Conservation (phyloP, 2,113 vertebrate species). For the Chaetodon auriga region DNA sequence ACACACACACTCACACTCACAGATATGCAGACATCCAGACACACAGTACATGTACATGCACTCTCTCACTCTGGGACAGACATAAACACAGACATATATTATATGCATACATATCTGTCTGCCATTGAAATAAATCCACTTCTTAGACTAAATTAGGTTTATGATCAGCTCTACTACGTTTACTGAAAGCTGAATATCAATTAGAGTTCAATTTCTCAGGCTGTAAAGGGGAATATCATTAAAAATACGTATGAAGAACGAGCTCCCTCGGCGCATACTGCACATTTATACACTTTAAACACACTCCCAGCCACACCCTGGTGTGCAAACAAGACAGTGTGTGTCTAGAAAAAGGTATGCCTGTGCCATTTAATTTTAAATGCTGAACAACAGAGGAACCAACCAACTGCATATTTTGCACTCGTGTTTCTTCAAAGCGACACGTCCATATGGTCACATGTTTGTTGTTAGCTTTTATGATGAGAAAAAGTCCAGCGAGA, state of each 20-base stretch:
- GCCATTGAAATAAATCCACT: slow-evolving; percentile 23
- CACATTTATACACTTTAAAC: slow-evolving; percentile 2
- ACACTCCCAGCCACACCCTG: slow-evolving; percentile 28
- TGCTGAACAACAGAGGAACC: slow-evolving; percentile 19
- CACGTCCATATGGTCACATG: slow-evolving; percentile 30
- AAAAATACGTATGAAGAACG: background rate
- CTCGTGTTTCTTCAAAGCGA: slow-evolving; percentile 42
- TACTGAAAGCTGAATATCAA: slow-evolving; percentile 12
- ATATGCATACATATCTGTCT: slow-evolving; percentile 18
- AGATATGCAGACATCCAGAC: slow-evolving; percentile 69
- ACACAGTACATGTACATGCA: slow-evolving; percentile 52
- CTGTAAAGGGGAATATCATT: background rate
- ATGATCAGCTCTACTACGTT: slow-evolving; percentile 29
- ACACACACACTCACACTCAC: slow-evolving; percentile 66
- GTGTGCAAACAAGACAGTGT: slow-evolving; percentile 13
- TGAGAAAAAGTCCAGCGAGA: slow-evolving; percentile 21
- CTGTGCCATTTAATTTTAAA: slow-evolving; percentile 35
- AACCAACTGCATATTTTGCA: slow-evolving; percentile 8
- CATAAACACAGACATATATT: slow-evolving; percentile 49
- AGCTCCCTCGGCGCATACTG: background rate
- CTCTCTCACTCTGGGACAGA: slow-evolving; percentile 41
- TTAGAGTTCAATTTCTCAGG: slow-evolving; percentile 22
- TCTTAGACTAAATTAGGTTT: slow-evolving; percentile 16
- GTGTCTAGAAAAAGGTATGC: slow-evolving; percentile 33
- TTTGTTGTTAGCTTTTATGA: slow-evolving; percentile 54